Conservation (phyloP, 2,113 vertebrate species). For the Sciurus niger region DNA sequence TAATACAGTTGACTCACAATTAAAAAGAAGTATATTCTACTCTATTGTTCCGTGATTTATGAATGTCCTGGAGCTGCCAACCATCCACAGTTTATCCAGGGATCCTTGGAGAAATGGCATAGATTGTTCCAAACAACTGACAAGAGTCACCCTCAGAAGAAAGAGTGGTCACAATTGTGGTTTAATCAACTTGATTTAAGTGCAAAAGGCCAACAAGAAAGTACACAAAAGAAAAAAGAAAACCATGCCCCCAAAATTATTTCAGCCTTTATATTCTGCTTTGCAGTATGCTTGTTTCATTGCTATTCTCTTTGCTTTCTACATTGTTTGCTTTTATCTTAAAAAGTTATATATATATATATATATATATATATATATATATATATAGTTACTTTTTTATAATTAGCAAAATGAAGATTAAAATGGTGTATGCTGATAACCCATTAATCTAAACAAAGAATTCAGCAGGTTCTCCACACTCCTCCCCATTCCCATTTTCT, state of each 20-base stretch:
- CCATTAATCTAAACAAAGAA: conserved; percentile 3
- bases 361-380: not conserved
- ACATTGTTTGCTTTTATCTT: not conserved
- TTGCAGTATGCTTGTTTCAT: not conserved
- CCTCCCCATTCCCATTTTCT: not conserved
- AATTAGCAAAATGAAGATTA: conserved; percentile 35
- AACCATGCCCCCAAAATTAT: not conserved
- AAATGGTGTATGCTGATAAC: not conserved
- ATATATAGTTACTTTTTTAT: not conserved
- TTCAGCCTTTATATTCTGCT: not conserved
- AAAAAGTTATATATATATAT: not conserved
- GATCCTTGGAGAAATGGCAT: not conserved
- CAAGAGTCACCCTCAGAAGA: not conserved
- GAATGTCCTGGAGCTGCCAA: not conserved
- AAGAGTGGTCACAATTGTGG: not conserved
- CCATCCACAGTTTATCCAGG: not conserved
- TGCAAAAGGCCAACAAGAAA: not conserved
- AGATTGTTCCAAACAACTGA: not conserved
- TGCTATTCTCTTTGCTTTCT: not conserved
- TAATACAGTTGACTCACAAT: not conserved
- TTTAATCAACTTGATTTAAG: not conserved
- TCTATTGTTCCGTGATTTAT: not conserved
- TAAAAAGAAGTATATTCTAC: not conserved
- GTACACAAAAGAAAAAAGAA: not conserved
- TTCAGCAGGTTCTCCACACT: not conserved